Base-by-base conservation (phyloP, 1,140 invertebrate genomes). In the Meloidogyne floridensis region DNA sequence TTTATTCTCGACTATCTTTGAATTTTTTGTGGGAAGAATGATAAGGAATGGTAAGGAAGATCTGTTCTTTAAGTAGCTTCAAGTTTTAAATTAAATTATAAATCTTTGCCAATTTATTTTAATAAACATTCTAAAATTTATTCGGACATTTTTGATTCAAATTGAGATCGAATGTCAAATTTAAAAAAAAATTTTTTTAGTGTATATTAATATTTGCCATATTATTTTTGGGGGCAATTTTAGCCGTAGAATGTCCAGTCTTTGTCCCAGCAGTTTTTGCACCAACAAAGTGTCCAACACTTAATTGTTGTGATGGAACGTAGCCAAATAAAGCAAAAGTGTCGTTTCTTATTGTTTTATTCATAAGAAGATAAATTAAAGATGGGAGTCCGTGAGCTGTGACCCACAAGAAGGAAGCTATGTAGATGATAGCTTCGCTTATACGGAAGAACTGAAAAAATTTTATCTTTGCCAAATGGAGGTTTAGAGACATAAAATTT, bases 331-430 rank as follows among this genome's bases (percentile, higher is more conserved):
- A 5, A n/a, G 59, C 59, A 18, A 76, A 59, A 80, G 80, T 47
- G 32, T 80, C 80, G 51, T 72, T 69, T 13, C 80, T 59, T 32
- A 80, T 74, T 11, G 80, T 80, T 43, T 80, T 74, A 71, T 80
- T 80, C 80, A 80, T 80, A 71, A 71, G 18, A 42, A 80, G 59
- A 32, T 80, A 80, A 69, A 80, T 80, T 32, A 80, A 42, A 18
- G 80, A 74, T 18, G 80, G 80, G 13, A 80, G 72, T 47, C 80
- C 80, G 18, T 80, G 80, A 2, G 80, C 80, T n/a, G 59, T 70
- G 3, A 80, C 72, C 80, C 80, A 80, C 3, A 74, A 42, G 18
- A 80, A 80, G 3, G 72, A 80, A 71, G 32, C 80, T 8, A 20
- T 20, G n/a, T 56, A 74, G 51, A 80, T 80, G 51, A 80, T 47